Evolutionary conservation across 2,888 invertebrate species (phyloP), one percentile per base, ranked within the genome.

Genomic region (Ommatoiulus sabulosus): DNA sequence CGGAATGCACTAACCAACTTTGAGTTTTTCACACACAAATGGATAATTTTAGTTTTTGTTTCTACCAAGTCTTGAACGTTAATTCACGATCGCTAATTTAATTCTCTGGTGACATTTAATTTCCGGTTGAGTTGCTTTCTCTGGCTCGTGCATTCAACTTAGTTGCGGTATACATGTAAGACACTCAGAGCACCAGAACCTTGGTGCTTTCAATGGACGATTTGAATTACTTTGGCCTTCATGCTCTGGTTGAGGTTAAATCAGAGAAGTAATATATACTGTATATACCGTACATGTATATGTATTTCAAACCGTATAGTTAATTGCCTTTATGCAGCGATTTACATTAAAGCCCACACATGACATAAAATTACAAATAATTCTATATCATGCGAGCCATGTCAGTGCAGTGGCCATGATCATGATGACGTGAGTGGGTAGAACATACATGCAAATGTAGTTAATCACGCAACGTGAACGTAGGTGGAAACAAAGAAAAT

Each of bases 141-240:
- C 72, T 72, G 24, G 24, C 24, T 72, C 24, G 72, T 24, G 24
- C 5, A 72, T 10, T 20, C 7, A 72, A 72, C 24, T 4, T 24
- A 24, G 20, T 20, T 72, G 24, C 72, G 72, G 72, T 24, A 0
- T 24, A 17, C 72, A 24, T 72, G 20, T 72, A 8, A 72, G 24
- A 8, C 8, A 3, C 72, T 20, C 20, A 72, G 24, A 72, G 24
- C 24, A 72, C 8, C 24, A 72, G 72, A 72, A 72, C 72, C 72
- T 72, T 72, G 72, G 72, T 3, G 20, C n/a, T 72, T 72, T 72
- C 72, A 24, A 72, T 72, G 72, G 72, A 17, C 72, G 72, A 3
- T 72, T 24, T 72, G 72, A 72, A 72, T 72, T 72, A 72, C 7
- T 72, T 72, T 72, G 72, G 72, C 72, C 72, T 72, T 72, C 72